These are phyloP conservation scores for Hylia prasina DNA, from an alignment of 2,113 vertebrate species.

Conservation along the genomic window DNA sequence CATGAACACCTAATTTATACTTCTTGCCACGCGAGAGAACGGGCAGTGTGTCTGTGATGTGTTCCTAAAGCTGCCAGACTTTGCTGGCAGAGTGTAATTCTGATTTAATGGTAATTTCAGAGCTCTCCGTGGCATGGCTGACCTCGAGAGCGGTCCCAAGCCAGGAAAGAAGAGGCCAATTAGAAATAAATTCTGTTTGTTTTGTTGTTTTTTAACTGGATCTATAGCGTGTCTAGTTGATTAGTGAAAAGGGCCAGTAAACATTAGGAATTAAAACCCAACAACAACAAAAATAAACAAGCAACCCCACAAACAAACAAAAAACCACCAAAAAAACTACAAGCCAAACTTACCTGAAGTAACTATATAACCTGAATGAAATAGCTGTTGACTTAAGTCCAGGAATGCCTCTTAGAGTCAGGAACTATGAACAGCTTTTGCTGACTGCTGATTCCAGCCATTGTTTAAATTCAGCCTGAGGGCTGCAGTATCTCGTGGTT, in stretches of 20 bases:
- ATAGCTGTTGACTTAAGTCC: not conserved
- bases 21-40: not conserved
- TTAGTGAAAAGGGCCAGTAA: not conserved
- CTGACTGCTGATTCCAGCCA: not conserved
- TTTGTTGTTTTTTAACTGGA: not conserved
- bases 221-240: not conserved
- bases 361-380: not conserved
- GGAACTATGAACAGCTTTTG: not conserved
- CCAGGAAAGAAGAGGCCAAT: not conserved
- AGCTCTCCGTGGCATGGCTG: not conserved
- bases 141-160: not conserved
- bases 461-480: not conserved
- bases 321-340: not conserved
- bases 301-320: not conserved
- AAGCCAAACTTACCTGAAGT: not conserved
- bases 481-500: not conserved
- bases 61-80: not conserved
- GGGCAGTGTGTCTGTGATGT: not conserved
- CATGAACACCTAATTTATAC: not conserved
- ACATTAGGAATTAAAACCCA: not conserved
- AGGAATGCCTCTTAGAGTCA: not conserved
- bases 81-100: accelerated
- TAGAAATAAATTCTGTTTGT: not conserved
- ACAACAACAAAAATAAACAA: too few species aligned
- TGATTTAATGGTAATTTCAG: not conserved